Conservation (phyloP, 2,113 vertebrate species). For the Aptenodytes forsteri region DNA sequence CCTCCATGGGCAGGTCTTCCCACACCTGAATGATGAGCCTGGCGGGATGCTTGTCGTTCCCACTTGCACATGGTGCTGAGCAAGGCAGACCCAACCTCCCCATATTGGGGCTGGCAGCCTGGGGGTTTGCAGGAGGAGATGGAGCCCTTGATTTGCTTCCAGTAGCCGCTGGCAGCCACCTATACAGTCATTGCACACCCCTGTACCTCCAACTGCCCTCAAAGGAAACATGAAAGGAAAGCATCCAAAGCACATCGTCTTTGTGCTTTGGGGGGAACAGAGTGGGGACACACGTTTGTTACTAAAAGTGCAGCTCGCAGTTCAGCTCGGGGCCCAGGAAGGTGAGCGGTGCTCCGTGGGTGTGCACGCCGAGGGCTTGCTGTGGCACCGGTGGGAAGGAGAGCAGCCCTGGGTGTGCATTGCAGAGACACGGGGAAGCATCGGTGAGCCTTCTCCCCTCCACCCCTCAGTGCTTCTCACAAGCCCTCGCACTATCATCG, state of each 20-base stretch:
- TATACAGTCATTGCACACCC: too few relatives aligned
- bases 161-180: not conserved
- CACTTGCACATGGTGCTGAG: accelerated
- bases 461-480: not conserved
- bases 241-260: not conserved
- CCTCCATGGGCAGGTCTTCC: not conserved
- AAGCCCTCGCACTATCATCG: accelerated
- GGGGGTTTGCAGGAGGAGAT: not conserved
- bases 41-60: not conserved
- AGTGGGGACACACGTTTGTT: accelerated
- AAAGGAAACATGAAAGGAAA: not conserved
- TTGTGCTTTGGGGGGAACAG: not conserved
- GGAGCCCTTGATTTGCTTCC: not conserved
- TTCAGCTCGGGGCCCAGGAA: not conserved
- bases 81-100: not conserved
- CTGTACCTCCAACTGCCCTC: not conserved
- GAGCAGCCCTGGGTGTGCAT: not conserved
- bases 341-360: not conserved
- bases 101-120: not conserved
- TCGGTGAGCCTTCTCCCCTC: not conserved
- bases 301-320: not conserved
- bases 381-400: not conserved
- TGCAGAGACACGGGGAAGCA: not conserved
- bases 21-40: not conserved
- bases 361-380: accelerated